Percentiles rank a stretch among this genome's conserved stretches.
Evolutionary conservation across 2,888 invertebrate species (phyloP).

Genomic region (Tolmerus cingulatus): DNA sequence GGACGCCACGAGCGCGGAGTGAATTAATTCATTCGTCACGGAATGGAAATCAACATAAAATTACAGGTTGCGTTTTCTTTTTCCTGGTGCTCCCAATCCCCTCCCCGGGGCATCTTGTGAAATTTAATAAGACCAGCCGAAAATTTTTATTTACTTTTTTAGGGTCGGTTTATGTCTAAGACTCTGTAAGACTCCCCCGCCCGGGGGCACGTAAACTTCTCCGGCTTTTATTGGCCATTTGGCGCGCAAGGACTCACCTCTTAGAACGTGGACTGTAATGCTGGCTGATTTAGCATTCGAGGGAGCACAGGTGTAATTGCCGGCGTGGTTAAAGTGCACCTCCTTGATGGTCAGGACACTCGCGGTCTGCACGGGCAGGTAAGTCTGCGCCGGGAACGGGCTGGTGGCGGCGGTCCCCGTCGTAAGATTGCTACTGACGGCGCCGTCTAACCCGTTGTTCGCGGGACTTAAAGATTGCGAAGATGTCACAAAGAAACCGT

Average conservation of each 20-base stretch:
- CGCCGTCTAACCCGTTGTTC: constrained; percentile 21
- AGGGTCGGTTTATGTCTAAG: not conserved
- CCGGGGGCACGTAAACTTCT: not conserved
- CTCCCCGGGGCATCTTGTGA: not conserved
- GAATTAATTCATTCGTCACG: constrained; percentile 3
- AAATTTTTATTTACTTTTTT: not conserved
- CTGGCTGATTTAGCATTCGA: constrained; percentile 79
- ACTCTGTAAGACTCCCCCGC: not conserved
- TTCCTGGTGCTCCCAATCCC: not conserved
- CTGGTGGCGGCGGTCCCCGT: not conserved
- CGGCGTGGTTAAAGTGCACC: constrained; percentile 72
- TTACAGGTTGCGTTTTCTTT: not conserved
- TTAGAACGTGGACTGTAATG: constrained; percentile 77
- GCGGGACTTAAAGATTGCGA: constrained; percentile 53
- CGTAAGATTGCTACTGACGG: constrained; percentile 43
- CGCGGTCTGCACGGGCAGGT: constrained; percentile 42
- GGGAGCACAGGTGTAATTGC: constrained; percentile 83
- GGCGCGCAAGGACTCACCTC: constrained; percentile 64
- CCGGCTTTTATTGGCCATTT: not conserved
- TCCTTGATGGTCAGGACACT: constrained; percentile 75
- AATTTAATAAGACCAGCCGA: not conserved
- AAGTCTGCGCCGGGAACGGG: constrained; percentile 38
- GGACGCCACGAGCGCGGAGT: not conserved
- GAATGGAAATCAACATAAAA: not conserved
- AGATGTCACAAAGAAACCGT: constrained; percentile 65